phyloP scores from a whole-genome alignment of 2,797 vertebrate genomes.

The Aphelocoma californica region DNA sequence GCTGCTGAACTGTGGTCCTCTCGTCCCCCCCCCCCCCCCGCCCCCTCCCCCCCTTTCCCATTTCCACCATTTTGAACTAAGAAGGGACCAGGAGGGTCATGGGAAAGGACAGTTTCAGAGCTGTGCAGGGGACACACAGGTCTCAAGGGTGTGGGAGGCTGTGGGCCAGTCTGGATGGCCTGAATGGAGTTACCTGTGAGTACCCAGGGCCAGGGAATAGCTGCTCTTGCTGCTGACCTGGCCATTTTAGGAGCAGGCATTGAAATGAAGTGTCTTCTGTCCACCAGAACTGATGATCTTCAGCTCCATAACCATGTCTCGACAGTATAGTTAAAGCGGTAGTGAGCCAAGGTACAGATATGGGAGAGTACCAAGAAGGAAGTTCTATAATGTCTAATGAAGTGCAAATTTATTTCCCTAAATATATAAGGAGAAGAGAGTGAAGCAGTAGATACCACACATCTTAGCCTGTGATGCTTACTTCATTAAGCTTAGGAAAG shows the following conservation, averaged over 20 bases:
- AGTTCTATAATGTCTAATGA: neutral
- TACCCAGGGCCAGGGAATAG: neutral
- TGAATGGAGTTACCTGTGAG: neutral
- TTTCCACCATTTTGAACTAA: neutral
- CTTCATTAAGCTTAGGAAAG: neutral
- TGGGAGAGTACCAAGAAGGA: neutral
- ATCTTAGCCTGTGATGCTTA: neutral
- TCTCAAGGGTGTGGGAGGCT: neutral
- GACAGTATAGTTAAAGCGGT: neutral
- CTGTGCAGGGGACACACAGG: neutral
- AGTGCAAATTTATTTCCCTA: neutral
- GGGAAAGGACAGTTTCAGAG: neutral
- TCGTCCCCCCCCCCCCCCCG: fast-evolving
- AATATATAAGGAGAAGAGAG: neutral
- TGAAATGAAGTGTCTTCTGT: neutral
- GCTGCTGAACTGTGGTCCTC: neutral
- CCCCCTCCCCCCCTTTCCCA: neutral
- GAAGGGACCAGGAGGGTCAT: fast-evolving
- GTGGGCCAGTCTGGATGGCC: neutral
- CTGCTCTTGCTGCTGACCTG: neutral
- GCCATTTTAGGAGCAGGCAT: too few relatives aligned
- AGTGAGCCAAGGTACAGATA: neutral
- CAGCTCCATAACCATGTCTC: neutral
- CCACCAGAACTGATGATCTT: neutral
- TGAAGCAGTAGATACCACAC: neutral